Evolutionary conservation across 2,797 vertebrate species (phyloP), one percentile per base, ranked within the genome.

Genomic region (Syncerus caffer): DNA sequence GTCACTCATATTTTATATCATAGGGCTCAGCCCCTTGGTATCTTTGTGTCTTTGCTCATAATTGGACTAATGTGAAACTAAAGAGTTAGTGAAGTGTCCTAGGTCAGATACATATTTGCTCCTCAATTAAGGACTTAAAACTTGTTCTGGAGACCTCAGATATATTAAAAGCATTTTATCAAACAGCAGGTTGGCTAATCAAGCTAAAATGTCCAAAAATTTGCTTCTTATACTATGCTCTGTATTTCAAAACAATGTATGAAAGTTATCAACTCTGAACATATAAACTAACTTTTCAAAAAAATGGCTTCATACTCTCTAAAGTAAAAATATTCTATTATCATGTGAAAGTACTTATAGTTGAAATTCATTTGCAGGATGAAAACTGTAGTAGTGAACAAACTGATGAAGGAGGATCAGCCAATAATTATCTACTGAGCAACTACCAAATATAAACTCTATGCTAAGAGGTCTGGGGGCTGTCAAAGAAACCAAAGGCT

Each of bases 321-420:
- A 64, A 91, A 51, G 58, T 67, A 89, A 86, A 96, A 78, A 91
- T 60, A 96, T 14, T 91, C 58, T 90, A 60, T 93, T 86, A 79
- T 80, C 45, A 88, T 25, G 14, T 80, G 80, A 78, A 90, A 92
- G 55, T 42, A 93, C 12, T 87, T 57, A 55, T 7, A 45, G 53
- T 60, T 95, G 55, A 96, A 97, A 94, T 60, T 67, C 17, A 64
- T 31, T 60, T 95, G 17, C 58, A 88, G 57, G 64, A 85, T 84
- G 38, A 96, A 96, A 94, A 80, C 29, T 50, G 0, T 47, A 71
- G 67, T n/a, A 55, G 7, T 90, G 23, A 89, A 79, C 21, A 80
- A 58, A 80, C 0, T 42, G 86, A 90, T 62, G 17, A 89, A 88
- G 55, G 60, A 64, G 14, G 9, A 58, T 51, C 51, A 78, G 53